Evolutionary conservation across 2,797 vertebrate genomes (phyloP).

Genomic region (Channa striata): DNA sequence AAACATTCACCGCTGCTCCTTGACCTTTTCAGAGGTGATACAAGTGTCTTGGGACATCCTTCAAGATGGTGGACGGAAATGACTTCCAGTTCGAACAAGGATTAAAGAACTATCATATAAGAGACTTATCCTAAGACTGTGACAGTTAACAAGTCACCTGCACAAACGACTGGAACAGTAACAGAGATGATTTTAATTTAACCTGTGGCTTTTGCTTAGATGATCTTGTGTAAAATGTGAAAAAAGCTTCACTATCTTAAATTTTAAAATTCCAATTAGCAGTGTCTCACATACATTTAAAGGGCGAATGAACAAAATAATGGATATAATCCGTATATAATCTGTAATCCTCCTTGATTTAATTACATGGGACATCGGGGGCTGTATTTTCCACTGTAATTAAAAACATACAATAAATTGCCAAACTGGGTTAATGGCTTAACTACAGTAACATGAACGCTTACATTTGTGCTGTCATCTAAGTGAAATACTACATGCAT

Average conservation of each 20-base stretch:
- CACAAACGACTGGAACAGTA: neutral
- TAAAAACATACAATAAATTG: conserved; percentile 36
- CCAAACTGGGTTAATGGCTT: conserved; percentile 44
- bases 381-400: conserved; percentile 24
- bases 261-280: conserved; percentile 11
- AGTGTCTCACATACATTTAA: conserved; percentile 28
- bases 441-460: conserved; percentile 8
- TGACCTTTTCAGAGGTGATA: no score
- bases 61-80: no score
- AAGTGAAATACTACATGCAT: conserved; percentile 53
- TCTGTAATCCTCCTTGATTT: conserved; percentile 49
- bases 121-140: no score
- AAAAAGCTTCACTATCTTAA: neutral
- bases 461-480: conserved; percentile 28
- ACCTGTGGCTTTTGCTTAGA: neutral
- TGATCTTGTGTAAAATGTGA: neutral
- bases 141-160: no score
- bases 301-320: conserved; percentile 34
- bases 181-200: neutral
- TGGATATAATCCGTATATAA: conserved; percentile 46
- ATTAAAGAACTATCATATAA: no score
- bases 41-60: no score
- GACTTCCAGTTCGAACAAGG: no score
- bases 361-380: conserved; percentile 27
- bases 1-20: no score